Evolutionary conservation across 2,113 vertebrate genomes (phyloP), one percentile per base, ranked within the genome.

Genomic region (Oreochromis niloticus): DNA sequence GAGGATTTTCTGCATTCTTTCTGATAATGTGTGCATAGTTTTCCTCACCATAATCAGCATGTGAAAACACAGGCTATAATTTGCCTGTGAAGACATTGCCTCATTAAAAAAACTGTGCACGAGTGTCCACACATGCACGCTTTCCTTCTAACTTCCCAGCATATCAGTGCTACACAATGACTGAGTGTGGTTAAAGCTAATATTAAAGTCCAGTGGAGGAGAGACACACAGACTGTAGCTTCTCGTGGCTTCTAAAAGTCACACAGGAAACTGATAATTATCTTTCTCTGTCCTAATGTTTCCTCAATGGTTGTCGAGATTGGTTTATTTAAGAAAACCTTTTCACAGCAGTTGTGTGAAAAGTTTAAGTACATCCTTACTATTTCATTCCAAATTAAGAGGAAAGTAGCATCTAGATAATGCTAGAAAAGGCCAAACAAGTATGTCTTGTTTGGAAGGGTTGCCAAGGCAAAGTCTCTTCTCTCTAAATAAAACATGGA

Each of bases 31-130:
- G 85, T 68, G 87, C 88, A 89, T 91, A 89, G 41, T 82, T 92
- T 30, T 63, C 39, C 46, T 34, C 12, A 22, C 90, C 88, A 88
- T 92, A 94, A 94, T 94, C 81, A 73, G 83, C 87, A 88, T 89
- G 83, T 93, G 41, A 89, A 89, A 89, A 84, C 89, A 54, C 84
- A 83, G 80, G 83, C 89, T 94, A 17, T 94, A 90, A 94, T 95
- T 95, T 94, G 16, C 10, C 61, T 12, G 46, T 84, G 71, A 92
- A 88, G 63, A 46, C 86, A 85, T 89, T 71, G 87, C 52, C 85
- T 84, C 71, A 50, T 87, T 66, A 86, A 89, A 86, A 88, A 89
- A 85, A 85, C 75, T 68, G 22, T 36, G 43, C 43, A 36, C 19
- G 19, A 61, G n/a, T 30, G 24, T 30, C 13, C 10, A 80, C 83